Evolutionary conservation across 2,888 invertebrate genomes (phyloP).

Genomic region (Diaprepes abbreviatus): DNA sequence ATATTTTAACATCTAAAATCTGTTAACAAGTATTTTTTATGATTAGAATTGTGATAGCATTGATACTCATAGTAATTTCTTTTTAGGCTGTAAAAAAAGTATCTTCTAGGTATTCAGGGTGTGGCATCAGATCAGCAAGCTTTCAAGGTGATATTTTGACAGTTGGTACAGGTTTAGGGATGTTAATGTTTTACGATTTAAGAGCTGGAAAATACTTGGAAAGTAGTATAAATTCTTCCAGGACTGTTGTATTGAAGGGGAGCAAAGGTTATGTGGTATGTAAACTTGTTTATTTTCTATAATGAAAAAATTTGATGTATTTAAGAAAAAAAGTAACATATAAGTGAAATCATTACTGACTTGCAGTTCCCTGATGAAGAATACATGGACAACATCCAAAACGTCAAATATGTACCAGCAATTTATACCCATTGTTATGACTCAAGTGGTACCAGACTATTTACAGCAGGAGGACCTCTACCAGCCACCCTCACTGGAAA

Average conservation of each 20-base stretch:
- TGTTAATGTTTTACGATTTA: slow-evolving; percentile 94
- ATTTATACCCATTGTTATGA: slow-evolving; percentile 98
- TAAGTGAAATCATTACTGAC: too few relatives aligned
- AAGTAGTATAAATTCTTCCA: slow-evolving; percentile 89
- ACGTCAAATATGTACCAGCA: slow-evolving; percentile 90
- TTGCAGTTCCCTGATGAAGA: slow-evolving; percentile 86
- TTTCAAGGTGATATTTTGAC: slow-evolving; percentile 92
- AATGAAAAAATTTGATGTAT: slow-evolving; percentile 15
- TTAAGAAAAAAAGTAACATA: too few relatives aligned
- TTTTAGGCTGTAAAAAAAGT: slow-evolving; percentile 80
- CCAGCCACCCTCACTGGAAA: slow-evolving; percentile 93
- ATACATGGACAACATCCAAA: slow-evolving; percentile 86
- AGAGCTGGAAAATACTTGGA: slow-evolving; percentile 92
- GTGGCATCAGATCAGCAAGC: slow-evolving; percentile 92
- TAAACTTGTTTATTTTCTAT: slow-evolving; percentile 50
- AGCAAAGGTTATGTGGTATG: slow-evolving; percentile 91
- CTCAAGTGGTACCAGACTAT: slow-evolving; percentile 89
- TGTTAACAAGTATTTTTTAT: too few relatives aligned
- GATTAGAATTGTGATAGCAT: too few relatives aligned
- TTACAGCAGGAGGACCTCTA: slow-evolving; percentile 95
- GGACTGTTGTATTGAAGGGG: slow-evolving; percentile 89
- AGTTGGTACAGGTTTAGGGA: slow-evolving; percentile 92
- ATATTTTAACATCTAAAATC: too few relatives aligned
- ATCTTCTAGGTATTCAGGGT: slow-evolving; percentile 89
- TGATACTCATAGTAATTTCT: too few relatives aligned